Conservation (phyloP, 2,113 vertebrate genomes). For the Clarias magur region DNA sequence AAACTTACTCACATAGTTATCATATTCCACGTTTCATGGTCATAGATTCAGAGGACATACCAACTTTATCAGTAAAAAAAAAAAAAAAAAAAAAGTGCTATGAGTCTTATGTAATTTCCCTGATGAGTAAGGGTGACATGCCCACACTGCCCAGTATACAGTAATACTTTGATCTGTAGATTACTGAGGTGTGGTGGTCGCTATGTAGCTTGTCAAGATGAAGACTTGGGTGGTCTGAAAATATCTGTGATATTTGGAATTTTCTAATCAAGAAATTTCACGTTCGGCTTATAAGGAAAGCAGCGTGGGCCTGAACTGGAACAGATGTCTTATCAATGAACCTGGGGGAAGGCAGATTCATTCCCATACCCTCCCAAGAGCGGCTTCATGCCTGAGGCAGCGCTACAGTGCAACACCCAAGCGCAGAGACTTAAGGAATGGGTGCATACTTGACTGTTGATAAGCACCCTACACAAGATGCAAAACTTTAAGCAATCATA, state of each 20-base stretch:
- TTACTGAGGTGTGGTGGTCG: not conserved
- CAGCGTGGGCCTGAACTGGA: not conserved
- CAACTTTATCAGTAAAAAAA: conserved; percentile 61
- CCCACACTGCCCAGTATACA: conserved; percentile 26
- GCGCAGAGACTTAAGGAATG: not conserved
- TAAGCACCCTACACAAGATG: not conserved
- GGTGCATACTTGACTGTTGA: not conserved
- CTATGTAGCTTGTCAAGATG: not conserved
- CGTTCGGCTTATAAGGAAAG: not conserved
- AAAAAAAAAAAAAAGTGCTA: conserved; percentile 56
- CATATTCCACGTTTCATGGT: conserved; percentile 51
- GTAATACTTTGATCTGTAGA: conserved; percentile 58
- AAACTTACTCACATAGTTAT: not conserved
- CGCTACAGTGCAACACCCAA: not conserved
- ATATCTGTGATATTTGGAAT: not conserved
- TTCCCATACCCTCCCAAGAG: not conserved
- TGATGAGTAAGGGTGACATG: conserved; percentile 54
- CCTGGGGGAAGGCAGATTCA: not conserved
- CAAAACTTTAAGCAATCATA: not conserved
- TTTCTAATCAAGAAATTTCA: not conserved
- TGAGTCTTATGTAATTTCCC: conserved; percentile 47
- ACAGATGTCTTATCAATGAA: conserved; percentile 25
- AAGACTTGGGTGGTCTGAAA: not conserved
- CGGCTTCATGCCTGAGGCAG: not conserved
- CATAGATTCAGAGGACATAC: conserved; percentile 58